Evolutionary conservation across 1,140 invertebrate genomes (phyloP).

Genomic region (Cecropterus lyciades): DNA sequence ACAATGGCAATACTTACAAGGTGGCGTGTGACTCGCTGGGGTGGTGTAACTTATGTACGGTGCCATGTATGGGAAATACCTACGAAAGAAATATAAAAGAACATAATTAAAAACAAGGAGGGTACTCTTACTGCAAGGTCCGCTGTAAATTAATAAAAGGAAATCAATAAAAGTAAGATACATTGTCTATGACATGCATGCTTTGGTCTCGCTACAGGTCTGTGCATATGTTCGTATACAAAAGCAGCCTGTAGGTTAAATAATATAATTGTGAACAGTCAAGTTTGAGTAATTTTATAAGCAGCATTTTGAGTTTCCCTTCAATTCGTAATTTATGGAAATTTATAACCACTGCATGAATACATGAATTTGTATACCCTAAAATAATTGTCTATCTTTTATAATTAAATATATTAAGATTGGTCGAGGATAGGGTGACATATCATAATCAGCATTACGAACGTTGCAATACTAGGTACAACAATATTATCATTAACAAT

Average conservation of each 20-base stretch:
- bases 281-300: not conserved
- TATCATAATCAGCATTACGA: too few species aligned
- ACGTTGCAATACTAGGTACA: too few species aligned
- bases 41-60: conserved; percentile 64
- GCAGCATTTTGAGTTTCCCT: too few species aligned
- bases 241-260: not conserved
- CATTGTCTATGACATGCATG: not conserved
- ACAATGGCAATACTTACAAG: conserved; percentile 61
- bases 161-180: not conserved
- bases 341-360: too few species aligned
- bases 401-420: too few species aligned
- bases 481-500: too few species aligned
- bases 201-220: not conserved
- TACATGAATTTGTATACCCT: too few species aligned
- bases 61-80: conserved; percentile 62
- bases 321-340: too few species aligned
- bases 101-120: conserved; percentile 22
- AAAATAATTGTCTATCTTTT: too few species aligned
- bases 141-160: conserved; percentile 14
- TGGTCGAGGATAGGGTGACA: too few species aligned
- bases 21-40: conserved; percentile 59
- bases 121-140: not conserved
- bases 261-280: not conserved
- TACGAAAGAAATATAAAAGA: conserved; percentile 44
- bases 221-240: not conserved